Evolutionary conservation across 2,888 invertebrate genomes (phyloP), one percentile per base, ranked within the genome.

Genomic region (Protonemura montana): DNA sequence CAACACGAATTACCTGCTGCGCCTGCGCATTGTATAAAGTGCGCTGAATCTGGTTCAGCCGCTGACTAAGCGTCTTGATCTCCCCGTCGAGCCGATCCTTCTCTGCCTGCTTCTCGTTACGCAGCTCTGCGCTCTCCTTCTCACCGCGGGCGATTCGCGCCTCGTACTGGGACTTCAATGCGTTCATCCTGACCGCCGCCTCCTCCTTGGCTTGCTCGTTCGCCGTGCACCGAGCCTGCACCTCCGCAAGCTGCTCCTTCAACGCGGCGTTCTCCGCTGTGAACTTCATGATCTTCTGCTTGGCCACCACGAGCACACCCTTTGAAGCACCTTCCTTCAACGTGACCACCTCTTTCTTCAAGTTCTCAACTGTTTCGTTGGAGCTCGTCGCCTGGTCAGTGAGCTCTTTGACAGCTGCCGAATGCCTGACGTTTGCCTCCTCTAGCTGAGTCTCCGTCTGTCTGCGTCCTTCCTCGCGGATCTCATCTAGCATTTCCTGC

Each of bases 41-140:
- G 16, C 95, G 93, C 89, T 95, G 95, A 85, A 96, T 90, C 90
- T 95, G 93, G 86, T 93, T 93, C 21, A 95, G 93, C 89, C 95
- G 94, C 90, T 96, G 95, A 89, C 94, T 93, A 80, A 96, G 91
- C 0, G 95, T 93, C 89, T 97, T 97, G 77, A 95, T 93, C 90
- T 95, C 95, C 78, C 94, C 92, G 0, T 91, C 91, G 0, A 93
- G 89, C 3, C 92, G 91, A 29, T 92, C 91, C 87, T 92, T 91
- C 80, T 94, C 92, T 76, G 92, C 92, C 87, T 92, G 91, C 88
- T 93, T 94, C 88, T 94, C 95, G 0, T 93, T 92, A 87, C 93
- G 93, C 83, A 93, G 91, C 88, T 95, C 95, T 82, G 93, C 92
- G 89, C 95, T 93, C 89, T 97, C 95, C 90, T 96, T 95, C 89